These are phyloP conservation scores for Epizoanthus fatuus DNA, from an alignment of 92 coral and sea anemone species.

Conservation along the genomic window DNA sequence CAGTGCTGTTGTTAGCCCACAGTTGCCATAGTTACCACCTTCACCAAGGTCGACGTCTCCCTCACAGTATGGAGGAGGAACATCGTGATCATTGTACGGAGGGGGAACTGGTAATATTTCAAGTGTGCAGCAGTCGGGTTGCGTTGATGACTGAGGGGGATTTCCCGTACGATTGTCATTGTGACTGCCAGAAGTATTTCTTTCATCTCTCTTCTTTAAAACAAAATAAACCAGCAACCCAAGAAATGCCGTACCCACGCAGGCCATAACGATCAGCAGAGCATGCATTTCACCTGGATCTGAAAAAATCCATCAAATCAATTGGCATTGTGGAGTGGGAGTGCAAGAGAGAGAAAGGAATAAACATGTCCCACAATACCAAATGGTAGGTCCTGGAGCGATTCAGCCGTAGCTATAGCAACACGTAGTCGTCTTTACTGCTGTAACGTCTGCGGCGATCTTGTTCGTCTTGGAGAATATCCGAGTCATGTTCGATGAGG, in stretches of 20 bases:
- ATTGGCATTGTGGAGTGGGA: too few relatives aligned
- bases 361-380: too few relatives aligned
- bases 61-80: conserved; percentile 42
- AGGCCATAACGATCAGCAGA: conserved; percentile 5
- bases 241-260: conserved; percentile 29
- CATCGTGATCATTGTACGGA: conserved; percentile 11
- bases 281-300: conserved; percentile 3
- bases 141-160: not conserved
- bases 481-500: conserved; percentile 49
- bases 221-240: conserved; percentile 28
- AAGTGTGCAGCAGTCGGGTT: not conserved
- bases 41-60: conserved; percentile 26
- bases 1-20: not conserved
- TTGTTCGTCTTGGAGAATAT: not conserved
- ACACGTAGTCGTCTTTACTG: conserved; percentile 42
- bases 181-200: not conserved
- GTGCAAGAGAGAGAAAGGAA: too few relatives aligned
- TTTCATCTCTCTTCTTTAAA: conserved; percentile 8
- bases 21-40: not conserved
- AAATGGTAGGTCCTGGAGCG: too few relatives aligned
- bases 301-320: not conserved
- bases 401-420: not conserved
- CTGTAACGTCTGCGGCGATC: conserved; percentile 30
- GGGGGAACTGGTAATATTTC: conserved; percentile 26
- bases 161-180: not conserved